These are phyloP conservation scores for Drosophila neonasuta DNA, from an alignment of 2,888 invertebrate genomes.

Conservation along the genomic window DNA sequence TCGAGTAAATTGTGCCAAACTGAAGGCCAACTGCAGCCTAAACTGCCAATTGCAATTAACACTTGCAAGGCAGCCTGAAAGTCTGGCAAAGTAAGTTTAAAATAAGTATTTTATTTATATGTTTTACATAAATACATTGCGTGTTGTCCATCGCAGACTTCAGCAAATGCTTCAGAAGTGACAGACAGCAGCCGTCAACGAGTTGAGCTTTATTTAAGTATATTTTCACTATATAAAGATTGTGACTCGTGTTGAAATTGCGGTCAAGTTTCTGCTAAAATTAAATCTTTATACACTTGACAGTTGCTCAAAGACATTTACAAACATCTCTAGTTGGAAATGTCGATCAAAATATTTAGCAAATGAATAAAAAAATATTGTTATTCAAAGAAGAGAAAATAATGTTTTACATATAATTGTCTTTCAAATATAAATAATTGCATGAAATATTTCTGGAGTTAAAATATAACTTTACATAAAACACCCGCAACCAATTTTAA, in stretches of 20 bases:
- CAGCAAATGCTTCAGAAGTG: not conserved
- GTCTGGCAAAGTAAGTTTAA: not conserved
- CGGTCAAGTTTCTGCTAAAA: not conserved
- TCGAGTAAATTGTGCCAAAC: not conserved
- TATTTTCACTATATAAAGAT: not conserved
- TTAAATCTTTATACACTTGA: not conserved
- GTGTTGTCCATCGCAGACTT: not conserved
- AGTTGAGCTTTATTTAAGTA: not conserved
- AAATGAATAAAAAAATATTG: too few relatives aligned
- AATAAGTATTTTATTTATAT: not conserved
- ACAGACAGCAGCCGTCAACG: not conserved
- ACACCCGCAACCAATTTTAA: too few relatives aligned
- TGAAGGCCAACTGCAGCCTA: not conserved
- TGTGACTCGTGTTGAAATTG: conserved; percentile 5
- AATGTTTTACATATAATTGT: not conserved
- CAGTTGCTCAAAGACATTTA: not conserved
- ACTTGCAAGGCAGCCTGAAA: not conserved
- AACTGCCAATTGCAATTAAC: conserved; percentile 4
- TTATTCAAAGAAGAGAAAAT: not conserved
- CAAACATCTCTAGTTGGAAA: not conserved
- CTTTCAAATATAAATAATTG: too few relatives aligned
- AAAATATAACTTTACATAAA: too few relatives aligned
- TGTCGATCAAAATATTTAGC: not conserved
- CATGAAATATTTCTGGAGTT: too few relatives aligned
- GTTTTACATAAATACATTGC: not conserved